Conservation (phyloP, 35 echinoderm and acorn worm genomes). For the Stichopus chloronotus region DNA sequence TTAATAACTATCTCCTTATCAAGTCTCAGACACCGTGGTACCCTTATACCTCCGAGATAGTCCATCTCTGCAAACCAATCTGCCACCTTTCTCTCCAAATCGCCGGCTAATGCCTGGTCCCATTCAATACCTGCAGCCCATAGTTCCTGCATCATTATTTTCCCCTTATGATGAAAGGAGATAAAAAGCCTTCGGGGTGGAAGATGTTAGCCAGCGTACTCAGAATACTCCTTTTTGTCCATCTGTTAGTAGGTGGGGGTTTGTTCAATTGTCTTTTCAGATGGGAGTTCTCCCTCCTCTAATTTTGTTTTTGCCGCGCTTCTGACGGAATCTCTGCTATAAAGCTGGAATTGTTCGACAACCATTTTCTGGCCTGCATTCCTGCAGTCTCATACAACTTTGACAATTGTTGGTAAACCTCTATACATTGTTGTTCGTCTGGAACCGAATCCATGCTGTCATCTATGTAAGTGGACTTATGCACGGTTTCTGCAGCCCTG, state of each 20-base stretch:
- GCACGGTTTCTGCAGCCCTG: constrained; percentile 23
- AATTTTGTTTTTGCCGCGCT: constrained; percentile 42
- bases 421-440: not conserved
- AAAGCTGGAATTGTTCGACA: constrained; percentile 37
- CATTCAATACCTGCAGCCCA: not conserved
- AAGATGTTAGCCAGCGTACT: constrained; percentile 55
- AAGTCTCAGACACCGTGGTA: not conserved
- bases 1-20: no score
- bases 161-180: constrained; percentile 20
- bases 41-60: not conserved
- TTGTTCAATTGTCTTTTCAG: no score
- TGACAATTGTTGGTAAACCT: constrained; percentile 51
- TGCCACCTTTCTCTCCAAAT: not conserved
- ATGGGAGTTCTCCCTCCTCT: constrained; percentile 39
- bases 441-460: constrained; percentile 56
- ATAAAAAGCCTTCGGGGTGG: constrained; percentile 20
- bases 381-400: not conserved
- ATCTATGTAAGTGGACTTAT: constrained; percentile 62
- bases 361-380: constrained; percentile 59
- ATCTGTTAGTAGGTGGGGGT: no score
- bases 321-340: constrained; percentile 35
- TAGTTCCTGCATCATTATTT: not conserved
- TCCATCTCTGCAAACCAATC: not conserved
- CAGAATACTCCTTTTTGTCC: no score
- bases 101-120: not conserved